A percentile compares a stretch with the other conserved stretches of the same genome.
phyloP scores from a whole-genome alignment of 2,113 vertebrate species.

The Sceloporus tristichus region DNA sequence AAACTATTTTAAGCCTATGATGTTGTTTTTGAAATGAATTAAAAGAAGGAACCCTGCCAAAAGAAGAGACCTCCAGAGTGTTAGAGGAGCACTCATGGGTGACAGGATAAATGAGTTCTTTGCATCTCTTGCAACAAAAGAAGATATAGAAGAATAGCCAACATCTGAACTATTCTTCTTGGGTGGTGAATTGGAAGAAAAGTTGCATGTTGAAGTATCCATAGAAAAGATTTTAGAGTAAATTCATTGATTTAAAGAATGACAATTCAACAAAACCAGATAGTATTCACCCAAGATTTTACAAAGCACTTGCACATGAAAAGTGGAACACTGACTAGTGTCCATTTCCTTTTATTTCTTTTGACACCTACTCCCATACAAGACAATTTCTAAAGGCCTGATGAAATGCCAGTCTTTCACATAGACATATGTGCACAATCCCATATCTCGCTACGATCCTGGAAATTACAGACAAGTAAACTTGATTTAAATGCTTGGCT shows the following conservation, averaged over 20 bases:
- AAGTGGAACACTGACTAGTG: not conserved
- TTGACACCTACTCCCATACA: not conserved
- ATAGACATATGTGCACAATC: not conserved
- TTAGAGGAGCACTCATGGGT: constrained; percentile 5
- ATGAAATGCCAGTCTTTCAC: not conserved
- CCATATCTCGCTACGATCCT: not conserved
- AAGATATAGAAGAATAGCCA: not conserved
- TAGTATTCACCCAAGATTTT: not conserved
- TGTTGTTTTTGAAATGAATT: constrained; percentile 4
- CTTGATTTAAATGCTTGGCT: not conserved
- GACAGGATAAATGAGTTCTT: constrained; percentile 22
- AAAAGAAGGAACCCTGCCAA: not conserved
- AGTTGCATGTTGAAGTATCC: not conserved
- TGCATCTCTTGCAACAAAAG: constrained; percentile 7
- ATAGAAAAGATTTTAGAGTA: constrained; percentile 2
- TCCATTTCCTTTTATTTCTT: not conserved
- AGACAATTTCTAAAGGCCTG: not conserved
- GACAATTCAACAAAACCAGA: not conserved
- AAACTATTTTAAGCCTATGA: not conserved
- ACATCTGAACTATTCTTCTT: constrained; percentile 11
- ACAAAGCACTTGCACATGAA: not conserved
- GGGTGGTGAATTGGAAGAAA: constrained; percentile 9
- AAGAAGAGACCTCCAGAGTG: not conserved
- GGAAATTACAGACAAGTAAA: not conserved
- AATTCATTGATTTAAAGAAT: not conserved